These are phyloP conservation scores for Miichthys miiuy DNA, from an alignment of 2,797 vertebrate species.

Conservation along the genomic window DNA sequence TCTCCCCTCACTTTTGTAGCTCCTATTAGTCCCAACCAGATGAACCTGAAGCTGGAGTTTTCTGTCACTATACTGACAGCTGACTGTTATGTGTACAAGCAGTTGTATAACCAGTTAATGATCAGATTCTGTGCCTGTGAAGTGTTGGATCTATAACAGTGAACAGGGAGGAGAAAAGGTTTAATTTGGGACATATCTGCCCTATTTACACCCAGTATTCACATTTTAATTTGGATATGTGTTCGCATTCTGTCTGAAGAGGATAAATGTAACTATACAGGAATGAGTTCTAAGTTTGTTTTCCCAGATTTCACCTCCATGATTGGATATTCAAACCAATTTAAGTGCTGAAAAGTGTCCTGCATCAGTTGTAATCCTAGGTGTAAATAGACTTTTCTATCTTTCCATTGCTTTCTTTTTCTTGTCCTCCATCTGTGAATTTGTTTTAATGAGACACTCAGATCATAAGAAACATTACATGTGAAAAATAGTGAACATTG, in stretches of 20 bases:
- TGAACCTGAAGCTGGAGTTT: constrained; percentile 19
- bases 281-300: not conserved
- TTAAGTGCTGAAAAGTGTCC: not conserved
- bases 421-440: constrained; percentile 40
- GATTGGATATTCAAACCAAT: not conserved
- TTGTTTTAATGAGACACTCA: constrained; percentile 55
- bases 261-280: not conserved
- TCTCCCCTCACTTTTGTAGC: constrained; percentile 13
- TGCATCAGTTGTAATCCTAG: not conserved
- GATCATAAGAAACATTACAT: constrained; percentile 60
- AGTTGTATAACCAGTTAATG: not conserved
- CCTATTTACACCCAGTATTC: constrained; percentile 34
- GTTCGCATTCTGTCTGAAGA: constrained; percentile 6
- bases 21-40: constrained; percentile 14
- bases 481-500: constrained; percentile 62
- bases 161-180: constrained; percentile 1
- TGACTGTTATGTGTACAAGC: constrained; percentile 2
- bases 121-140: constrained; percentile 9
- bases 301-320: not conserved
- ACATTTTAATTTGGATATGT: constrained; percentile 21
- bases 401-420: constrained; percentile 10
- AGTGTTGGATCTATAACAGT: constrained; percentile 5
- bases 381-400: constrained; percentile 36
- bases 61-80: not conserved
- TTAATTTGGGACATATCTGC: constrained; percentile 6